Evolutionary conservation across 2,888 invertebrate genomes (phyloP).

Genomic region (Rhingia rostrata): DNA sequence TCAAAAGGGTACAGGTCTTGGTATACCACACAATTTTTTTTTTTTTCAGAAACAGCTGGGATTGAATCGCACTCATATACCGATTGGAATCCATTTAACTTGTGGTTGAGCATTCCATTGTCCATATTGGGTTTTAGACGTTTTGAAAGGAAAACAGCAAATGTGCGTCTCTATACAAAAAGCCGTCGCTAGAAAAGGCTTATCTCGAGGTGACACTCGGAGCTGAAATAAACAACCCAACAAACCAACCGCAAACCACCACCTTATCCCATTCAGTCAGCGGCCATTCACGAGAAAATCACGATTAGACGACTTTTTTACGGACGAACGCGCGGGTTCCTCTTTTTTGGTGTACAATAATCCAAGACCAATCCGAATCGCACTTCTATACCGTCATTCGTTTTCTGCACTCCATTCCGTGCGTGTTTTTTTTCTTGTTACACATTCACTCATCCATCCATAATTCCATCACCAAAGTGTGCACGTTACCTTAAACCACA

Average conservation of each 20-base stretch:
- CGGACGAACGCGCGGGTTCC: slow-evolving; percentile 58
- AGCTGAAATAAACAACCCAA: slow-evolving; percentile 11
- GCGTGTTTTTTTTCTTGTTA: slow-evolving; percentile 25
- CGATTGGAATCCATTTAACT: slow-evolving; percentile 53
- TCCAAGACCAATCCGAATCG: slow-evolving; percentile 44
- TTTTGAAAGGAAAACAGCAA: background rate
- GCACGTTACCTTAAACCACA: slow-evolving; percentile 35
- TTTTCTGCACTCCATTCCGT: slow-evolving; percentile 5
- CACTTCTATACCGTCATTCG: slow-evolving; percentile 6
- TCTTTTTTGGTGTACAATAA: background rate
- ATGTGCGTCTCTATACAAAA: slow-evolving; percentile 30
- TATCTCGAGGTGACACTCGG: slow-evolving; percentile 64
- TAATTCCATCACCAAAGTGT: slow-evolving; percentile 30
- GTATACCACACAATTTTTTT: background rate
- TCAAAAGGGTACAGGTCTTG: slow-evolving; percentile 47
- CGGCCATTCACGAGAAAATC: slow-evolving; percentile 36
- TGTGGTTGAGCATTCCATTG: slow-evolving; percentile 57
- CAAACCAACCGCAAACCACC: slow-evolving; percentile 21
- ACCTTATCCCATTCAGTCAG: slow-evolving; percentile 41
- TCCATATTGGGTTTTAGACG: slow-evolving; percentile 27
- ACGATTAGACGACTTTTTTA: slow-evolving; percentile 65
- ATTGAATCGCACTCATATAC: slow-evolving; percentile 9
- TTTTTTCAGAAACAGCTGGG: slow-evolving; percentile 45
- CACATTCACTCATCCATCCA: slow-evolving; percentile 25
- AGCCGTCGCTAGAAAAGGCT: slow-evolving; percentile 35